These are phyloP conservation scores for Speoplatyrhinus poulsoni DNA, from an alignment of 2,113 vertebrate species.

Conservation along the genomic window DNA sequence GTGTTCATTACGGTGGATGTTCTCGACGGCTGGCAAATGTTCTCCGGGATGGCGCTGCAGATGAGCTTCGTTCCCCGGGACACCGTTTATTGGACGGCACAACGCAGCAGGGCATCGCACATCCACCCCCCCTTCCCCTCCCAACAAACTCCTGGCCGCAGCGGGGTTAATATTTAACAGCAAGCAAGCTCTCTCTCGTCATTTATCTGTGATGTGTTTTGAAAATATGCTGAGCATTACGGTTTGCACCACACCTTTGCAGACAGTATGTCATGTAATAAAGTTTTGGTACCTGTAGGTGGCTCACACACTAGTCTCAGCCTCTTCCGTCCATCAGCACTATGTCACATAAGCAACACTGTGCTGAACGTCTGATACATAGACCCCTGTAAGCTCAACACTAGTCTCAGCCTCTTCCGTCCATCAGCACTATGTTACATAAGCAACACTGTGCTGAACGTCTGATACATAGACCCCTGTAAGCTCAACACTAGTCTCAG, in stretches of 20 bases:
- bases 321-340: conserved; percentile 11
- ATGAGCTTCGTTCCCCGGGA: conserved; percentile 64
- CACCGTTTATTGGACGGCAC: conserved; percentile 62
- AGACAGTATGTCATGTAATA: conserved; percentile 54
- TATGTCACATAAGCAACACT: too few species aligned
- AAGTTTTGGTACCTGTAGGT: conserved; percentile 46
- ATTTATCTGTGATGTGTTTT: conserved; percentile 75
- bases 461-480: too few species aligned
- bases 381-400: too few species aligned
- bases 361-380: too few species aligned
- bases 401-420: too few species aligned
- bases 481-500: too few species aligned
- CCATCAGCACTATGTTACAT: too few species aligned
- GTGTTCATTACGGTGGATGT: conserved; percentile 47
- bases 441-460: too few species aligned
- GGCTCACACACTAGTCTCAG: conserved; percentile 43
- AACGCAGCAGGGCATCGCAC: conserved; percentile 39
- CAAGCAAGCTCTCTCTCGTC: conserved; percentile 38
- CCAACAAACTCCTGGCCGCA: conserved; percentile 35
- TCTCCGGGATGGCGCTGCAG: conserved; percentile 61
- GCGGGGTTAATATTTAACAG: conserved; percentile 70
- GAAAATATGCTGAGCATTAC: conserved; percentile 68
- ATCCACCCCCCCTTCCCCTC: conserved; percentile 45
- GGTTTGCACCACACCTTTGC: background rate
- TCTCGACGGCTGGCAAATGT: conserved; percentile 62